A percentile compares a stretch with the other conserved stretches of the same genome.
Evolutionary conservation across 2,888 invertebrate genomes (phyloP).

Genomic region (Cheilosia grossa): DNA sequence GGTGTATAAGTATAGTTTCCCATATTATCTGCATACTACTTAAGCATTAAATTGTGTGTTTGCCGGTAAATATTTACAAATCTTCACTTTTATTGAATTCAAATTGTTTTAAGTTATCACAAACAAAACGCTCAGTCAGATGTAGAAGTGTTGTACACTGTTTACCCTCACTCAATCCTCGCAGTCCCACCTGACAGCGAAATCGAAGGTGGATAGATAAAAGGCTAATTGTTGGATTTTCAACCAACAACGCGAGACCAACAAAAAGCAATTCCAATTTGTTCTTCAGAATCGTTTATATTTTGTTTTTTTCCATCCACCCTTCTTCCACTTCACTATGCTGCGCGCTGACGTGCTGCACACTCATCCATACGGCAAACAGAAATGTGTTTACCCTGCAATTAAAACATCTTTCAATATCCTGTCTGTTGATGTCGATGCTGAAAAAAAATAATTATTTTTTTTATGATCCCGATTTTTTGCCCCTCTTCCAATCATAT

Average conservation of each 20-base stretch:
- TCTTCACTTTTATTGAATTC: constrained; percentile 69
- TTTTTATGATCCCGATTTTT: constrained; percentile 64
- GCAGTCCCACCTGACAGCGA: constrained; percentile 38
- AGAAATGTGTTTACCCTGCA: constrained; percentile 73
- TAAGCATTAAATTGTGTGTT: constrained; percentile 69
- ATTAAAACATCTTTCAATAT: constrained; percentile 75
- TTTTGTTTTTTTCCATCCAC: constrained; percentile 18
- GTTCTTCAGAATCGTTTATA: constrained; percentile 49
- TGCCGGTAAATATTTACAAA: constrained; percentile 67
- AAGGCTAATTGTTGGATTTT: constrained; percentile 68
- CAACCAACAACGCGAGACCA: constrained; percentile 59
- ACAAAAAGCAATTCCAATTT: constrained; percentile 65
- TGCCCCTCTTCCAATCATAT: constrained; percentile 51
- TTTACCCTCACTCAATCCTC: neutral
- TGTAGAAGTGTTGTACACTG: constrained; percentile 4
- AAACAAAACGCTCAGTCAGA: constrained; percentile 49
- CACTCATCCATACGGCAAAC: constrained; percentile 65
- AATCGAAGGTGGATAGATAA: constrained; percentile 39
- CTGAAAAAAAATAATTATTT: constrained; percentile 43
- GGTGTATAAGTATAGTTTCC: constrained; percentile 14
- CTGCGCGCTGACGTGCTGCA: constrained; percentile 42
- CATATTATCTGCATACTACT: constrained; percentile 60
- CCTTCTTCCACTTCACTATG: constrained; percentile 1
- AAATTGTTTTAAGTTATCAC: constrained; percentile 62
- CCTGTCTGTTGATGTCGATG: constrained; percentile 74